Conservation (phyloP, 2,797 vertebrate species). For the Pempheris klunzingeri region DNA sequence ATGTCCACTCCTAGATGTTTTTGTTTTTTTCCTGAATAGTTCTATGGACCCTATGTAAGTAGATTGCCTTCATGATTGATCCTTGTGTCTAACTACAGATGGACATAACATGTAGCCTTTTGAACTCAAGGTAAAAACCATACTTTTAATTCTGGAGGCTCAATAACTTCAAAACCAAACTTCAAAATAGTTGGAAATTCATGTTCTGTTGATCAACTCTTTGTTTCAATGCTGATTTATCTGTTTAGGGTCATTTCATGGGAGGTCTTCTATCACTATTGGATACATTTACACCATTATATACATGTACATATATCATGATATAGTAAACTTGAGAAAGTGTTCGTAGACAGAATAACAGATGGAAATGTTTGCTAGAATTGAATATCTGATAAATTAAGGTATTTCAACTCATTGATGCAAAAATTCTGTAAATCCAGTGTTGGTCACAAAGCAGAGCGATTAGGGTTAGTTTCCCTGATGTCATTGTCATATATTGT, state of each 20-base stretch:
- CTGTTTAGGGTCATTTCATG: no score
- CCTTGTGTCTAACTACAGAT: slow-evolving; percentile 1
- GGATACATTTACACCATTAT: background rate
- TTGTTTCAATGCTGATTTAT: no score
- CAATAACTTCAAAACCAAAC: no score
- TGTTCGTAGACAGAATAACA: background rate
- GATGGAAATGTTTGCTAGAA: no score
- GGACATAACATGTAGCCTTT: background rate
- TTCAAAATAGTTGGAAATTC: background rate
- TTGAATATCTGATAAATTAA: background rate
- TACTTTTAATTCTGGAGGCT: no score
- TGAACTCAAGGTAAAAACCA: background rate
- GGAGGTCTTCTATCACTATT: background rate
- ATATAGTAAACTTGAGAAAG: background rate
- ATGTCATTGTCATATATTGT: background rate
- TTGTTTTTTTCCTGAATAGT: background rate
- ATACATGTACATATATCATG: background rate
- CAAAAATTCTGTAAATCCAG: background rate
- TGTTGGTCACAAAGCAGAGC: background rate
- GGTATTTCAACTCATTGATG: background rate
- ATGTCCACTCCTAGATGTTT: background rate
- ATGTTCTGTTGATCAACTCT: no score
- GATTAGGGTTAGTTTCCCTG: background rate
- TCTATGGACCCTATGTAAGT: background rate
- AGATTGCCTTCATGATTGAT: background rate